Conservation (phyloP, 2,888 invertebrate species). For the Dysmachus trigonus region DNA sequence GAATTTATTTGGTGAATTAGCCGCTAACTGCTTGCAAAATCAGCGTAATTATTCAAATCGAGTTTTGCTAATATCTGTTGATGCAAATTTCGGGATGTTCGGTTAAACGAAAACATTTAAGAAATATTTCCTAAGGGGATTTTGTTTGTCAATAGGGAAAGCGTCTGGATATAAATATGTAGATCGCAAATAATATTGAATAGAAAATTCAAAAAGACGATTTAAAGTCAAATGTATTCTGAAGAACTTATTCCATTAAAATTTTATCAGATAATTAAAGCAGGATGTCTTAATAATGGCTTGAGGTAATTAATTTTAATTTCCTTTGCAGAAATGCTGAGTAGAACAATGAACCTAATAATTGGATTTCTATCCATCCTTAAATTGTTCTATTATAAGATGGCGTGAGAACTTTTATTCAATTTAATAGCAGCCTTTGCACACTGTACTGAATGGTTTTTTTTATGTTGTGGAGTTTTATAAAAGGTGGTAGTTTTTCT, state of each 20-base stretch:
- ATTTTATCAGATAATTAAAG: background rate
- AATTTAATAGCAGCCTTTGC: too few species aligned
- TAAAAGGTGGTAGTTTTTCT: too few species aligned
- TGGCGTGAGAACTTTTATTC: too few species aligned
- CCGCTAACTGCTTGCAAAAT: background rate
- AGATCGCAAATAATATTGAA: background rate
- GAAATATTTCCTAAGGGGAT: background rate
- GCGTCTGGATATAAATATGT: background rate
- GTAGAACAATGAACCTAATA: too few species aligned
- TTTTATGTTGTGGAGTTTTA: too few species aligned
- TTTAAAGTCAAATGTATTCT: background rate
- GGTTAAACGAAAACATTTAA: background rate
- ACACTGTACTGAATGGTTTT: too few species aligned
- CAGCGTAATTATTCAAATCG: background rate
- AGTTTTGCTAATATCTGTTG: background rate
- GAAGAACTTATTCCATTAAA: background rate
- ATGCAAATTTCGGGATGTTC: background rate
- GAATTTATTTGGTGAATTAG: background rate
- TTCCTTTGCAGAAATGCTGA: too few species aligned
- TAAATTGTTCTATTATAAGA: too few species aligned
- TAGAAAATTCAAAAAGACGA: background rate
- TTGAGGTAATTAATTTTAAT: too few species aligned
- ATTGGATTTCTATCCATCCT: too few species aligned
- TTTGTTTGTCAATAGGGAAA: background rate
- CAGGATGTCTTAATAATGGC: background rate